These are phyloP conservation scores for Drosophila sordidula DNA, from an alignment of 2,888 invertebrate species.

Conservation along the genomic window DNA sequence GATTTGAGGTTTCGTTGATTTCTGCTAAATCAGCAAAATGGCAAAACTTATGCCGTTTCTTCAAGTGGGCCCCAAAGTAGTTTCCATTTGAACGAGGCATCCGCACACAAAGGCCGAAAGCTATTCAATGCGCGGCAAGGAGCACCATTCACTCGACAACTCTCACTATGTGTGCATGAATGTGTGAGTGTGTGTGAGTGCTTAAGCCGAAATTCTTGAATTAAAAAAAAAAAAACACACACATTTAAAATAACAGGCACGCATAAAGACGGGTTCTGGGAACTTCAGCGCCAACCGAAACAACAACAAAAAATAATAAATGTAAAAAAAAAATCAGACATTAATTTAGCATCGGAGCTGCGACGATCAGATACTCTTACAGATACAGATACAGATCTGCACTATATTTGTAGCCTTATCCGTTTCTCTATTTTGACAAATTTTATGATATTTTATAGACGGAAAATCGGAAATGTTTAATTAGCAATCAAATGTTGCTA, in stretches of 20 bases:
- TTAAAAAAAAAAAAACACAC: constrained; percentile 5
- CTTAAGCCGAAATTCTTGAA: constrained; percentile 46
- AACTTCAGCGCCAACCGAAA: constrained; percentile 27
- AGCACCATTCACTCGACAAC: constrained; percentile 29
- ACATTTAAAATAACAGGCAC: constrained; percentile 21
- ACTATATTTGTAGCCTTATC: too few species aligned
- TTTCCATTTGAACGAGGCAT: constrained; percentile 37
- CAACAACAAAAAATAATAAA: constrained; percentile 4
- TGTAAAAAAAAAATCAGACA: constrained; percentile 1
- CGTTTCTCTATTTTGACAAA: too few species aligned
- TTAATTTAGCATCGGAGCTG: neutral
- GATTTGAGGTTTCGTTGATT: constrained; percentile 57
- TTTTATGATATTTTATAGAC: too few species aligned
- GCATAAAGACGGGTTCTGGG: constrained; percentile 45
- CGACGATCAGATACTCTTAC: constrained; percentile 3
- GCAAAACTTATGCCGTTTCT: constrained; percentile 44
- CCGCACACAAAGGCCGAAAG: constrained; percentile 22
- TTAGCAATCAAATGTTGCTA: too few species aligned
- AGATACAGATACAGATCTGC: neutral
- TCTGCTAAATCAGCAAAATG: constrained; percentile 57
- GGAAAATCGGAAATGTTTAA: too few species aligned
- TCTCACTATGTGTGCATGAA: constrained; percentile 11
- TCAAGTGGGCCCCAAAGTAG: constrained; percentile 47
- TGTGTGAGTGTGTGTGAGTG: constrained; percentile 8
- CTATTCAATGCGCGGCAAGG: constrained; percentile 27